Conservation (phyloP, 2,113 vertebrate species). For the Naja naja region DNA sequence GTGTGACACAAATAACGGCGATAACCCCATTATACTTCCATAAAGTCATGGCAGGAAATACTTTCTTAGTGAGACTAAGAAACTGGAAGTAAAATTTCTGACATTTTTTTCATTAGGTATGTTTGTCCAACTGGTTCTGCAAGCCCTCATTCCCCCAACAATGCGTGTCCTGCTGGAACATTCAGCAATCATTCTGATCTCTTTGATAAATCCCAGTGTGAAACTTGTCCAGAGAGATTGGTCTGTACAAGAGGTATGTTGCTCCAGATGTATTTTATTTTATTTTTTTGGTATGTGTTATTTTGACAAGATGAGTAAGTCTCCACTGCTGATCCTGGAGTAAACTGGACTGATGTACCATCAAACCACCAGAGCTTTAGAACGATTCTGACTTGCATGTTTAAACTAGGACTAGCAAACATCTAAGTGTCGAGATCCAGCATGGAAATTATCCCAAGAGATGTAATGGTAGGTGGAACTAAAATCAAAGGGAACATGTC, state of each 20-base stretch:
- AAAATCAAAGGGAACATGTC: not conserved
- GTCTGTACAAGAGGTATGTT: constrained; percentile 77
- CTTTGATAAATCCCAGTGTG: constrained; percentile 82
- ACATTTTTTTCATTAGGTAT: constrained; percentile 60
- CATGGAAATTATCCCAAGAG: not conserved
- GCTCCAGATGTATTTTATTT: not conserved
- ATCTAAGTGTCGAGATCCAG: not conserved
- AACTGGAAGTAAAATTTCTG: not conserved
- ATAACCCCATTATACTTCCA: not conserved
- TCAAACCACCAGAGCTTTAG: not conserved
- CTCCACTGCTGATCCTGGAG: not conserved
- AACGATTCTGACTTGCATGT: not conserved
- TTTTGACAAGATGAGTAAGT: not conserved
- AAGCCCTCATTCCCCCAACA: constrained; percentile 72
- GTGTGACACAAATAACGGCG: not conserved
- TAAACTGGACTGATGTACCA: too few relatives aligned
- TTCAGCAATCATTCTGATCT: constrained; percentile 72
- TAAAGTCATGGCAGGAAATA: not conserved
- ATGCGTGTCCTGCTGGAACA: constrained; percentile 80
- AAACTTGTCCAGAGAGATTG: constrained; percentile 75
- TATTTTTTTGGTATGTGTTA: not conserved
- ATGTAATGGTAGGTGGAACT: not conserved
- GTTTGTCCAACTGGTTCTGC: constrained; percentile 80
- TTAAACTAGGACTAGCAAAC: not conserved
- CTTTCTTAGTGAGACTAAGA: not conserved